Percentiles rank a stretch among this genome's conserved stretches.
phyloP scores from a whole-genome alignment of 2,113 vertebrate genomes.

The Hucho hucho region DNA sequence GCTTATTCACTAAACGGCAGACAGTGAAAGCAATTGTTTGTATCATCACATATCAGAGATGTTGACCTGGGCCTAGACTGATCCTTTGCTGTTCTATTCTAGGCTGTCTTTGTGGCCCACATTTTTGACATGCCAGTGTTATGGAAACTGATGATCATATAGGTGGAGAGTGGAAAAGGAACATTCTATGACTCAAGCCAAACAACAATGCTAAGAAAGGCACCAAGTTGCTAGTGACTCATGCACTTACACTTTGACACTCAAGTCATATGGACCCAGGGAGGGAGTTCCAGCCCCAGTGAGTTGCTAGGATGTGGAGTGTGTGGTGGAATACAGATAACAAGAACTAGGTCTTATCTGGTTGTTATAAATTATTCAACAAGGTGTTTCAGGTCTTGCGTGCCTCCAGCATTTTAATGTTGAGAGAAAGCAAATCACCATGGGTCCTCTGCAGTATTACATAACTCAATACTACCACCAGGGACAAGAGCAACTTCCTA shows the following conservation, averaged over 20 bases:
- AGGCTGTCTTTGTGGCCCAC: neutral
- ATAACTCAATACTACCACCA: constrained; percentile 65
- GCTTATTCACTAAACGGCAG: neutral
- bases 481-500: constrained; percentile 34
- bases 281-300: constrained; percentile 50
- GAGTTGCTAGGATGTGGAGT: neutral
- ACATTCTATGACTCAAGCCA: constrained; percentile 2
- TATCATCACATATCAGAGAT: no score
- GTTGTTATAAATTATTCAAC: constrained; percentile 45
- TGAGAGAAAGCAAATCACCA: constrained; percentile 42
- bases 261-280: constrained; percentile 62
- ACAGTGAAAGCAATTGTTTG: no score
- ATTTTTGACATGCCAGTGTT: neutral
- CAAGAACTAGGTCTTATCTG: constrained; percentile 7
- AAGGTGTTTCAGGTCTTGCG: neutral
- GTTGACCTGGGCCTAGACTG: no score
- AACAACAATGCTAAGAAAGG: constrained; percentile 1
- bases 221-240: constrained; percentile 25
- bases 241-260: constrained; percentile 22
- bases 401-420: constrained; percentile 52
- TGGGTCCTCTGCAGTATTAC: constrained; percentile 71
- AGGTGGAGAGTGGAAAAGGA: constrained; percentile 4
- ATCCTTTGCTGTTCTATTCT: no score
- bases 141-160: neutral
- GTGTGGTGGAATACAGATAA: neutral